phyloP scores from a whole-genome alignment of 2,888 invertebrate genomes.

The Latrodectus elegans region DNA sequence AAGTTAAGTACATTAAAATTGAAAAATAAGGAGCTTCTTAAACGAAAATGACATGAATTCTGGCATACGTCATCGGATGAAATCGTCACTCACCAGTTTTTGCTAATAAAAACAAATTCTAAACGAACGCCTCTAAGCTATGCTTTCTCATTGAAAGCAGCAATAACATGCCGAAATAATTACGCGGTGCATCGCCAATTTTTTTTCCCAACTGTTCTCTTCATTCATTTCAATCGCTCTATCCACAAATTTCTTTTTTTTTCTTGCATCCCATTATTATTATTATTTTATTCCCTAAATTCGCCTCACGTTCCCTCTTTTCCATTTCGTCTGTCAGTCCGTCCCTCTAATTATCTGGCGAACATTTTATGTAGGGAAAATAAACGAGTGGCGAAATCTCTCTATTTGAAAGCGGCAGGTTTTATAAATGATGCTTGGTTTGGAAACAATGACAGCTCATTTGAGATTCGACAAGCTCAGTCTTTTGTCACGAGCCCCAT shows the following conservation, averaged over 20 bases:
- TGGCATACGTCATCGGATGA: no score
- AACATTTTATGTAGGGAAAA: slow-evolving; percentile 58
- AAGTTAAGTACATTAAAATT: no score
- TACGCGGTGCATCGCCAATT: slow-evolving; percentile 49
- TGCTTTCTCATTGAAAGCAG: slow-evolving; percentile 10
- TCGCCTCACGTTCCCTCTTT: slow-evolving; percentile 49
- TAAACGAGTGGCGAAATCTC: slow-evolving; percentile 68
- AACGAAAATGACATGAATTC: no score
- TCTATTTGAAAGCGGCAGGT: slow-evolving; percentile 64
- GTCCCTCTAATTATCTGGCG: slow-evolving; percentile 66
- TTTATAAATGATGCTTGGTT: slow-evolving; percentile 66
- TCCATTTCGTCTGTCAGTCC: slow-evolving; percentile 66
- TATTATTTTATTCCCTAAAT: slow-evolving; percentile 15
- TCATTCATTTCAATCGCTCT: slow-evolving; percentile 62
- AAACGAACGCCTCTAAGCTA: slow-evolving; percentile 42
- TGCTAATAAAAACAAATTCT: neutral
- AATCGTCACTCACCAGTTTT: no score
- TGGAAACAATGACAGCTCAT: slow-evolving; percentile 69
- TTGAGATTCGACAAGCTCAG: slow-evolving; percentile 68
- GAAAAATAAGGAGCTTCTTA: no score
- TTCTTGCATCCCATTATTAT: slow-evolving; percentile 24
- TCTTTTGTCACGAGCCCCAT: slow-evolving; percentile 68
- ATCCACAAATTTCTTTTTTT: slow-evolving; percentile 10
- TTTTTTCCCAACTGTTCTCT: slow-evolving; percentile 43
- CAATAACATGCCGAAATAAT: slow-evolving; percentile 63